These are phyloP conservation scores for Gallinago nigripennis DNA, from an alignment of 2,797 vertebrate species.

Conservation along the genomic window DNA sequence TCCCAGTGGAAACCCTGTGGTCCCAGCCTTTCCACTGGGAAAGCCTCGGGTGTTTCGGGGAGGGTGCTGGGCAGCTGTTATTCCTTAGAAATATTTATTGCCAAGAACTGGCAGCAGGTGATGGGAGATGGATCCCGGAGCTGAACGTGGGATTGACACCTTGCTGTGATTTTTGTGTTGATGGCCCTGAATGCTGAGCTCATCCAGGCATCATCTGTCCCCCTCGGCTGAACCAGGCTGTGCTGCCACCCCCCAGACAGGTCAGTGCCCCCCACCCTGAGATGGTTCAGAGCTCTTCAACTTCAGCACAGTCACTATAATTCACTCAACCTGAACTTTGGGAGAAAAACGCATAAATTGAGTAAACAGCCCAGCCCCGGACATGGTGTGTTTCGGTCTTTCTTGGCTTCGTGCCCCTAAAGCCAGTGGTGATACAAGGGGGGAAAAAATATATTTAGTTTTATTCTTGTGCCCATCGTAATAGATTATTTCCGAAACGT, in stretches of 20 bases:
- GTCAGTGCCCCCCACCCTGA: neutral
- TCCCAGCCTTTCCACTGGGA: neutral
- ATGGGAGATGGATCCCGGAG: neutral
- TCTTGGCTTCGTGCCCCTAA: neutral
- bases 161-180: neutral
- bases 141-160: neutral
- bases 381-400: accelerated
- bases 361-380: neutral
- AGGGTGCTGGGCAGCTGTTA: neutral
- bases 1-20: neutral
- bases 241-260: neutral
- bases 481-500: neutral
- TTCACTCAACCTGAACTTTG: accelerated
- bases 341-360: neutral
- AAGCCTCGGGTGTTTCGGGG: accelerated
- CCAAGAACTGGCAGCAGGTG: neutral
- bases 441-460: neutral
- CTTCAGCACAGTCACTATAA: neutral
- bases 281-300: neutral
- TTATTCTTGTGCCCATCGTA: neutral
- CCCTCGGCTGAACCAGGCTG: neutral
- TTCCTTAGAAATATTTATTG: neutral
- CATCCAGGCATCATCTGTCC: neutral
- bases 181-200: neutral
- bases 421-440: neutral